Evolutionary conservation across 2,113 vertebrate genomes (phyloP), one percentile per base, ranked within the genome.

Genomic region (Phasianus colchicus): DNA sequence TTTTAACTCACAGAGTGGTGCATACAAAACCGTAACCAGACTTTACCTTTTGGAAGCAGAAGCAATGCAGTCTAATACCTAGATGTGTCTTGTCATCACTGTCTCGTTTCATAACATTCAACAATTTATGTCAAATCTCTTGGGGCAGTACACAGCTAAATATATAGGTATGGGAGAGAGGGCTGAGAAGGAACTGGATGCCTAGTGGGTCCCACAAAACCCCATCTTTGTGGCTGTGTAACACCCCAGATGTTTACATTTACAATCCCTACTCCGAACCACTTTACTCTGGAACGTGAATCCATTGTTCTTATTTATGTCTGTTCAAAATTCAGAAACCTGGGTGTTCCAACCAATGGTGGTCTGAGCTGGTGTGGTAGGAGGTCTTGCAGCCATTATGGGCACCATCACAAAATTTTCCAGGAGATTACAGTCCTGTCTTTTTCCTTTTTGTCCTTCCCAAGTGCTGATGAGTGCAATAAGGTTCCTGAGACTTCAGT

Each of bases 11-110:
- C 45, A 54, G 42, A 60, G 15, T 24, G 80, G 18, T n/a, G 32
- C 4, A 9, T 32, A 34, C 8, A 73, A 65, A 91, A 57, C 29
- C 47, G 4, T 47, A 54, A 40, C 38, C 15, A 64, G 69, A 40
- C 8, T 63, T 87, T 38, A 89, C 10, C 2, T 86, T 89, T 60
- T 92, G 72, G 66, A 88, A 89, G 47, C 74, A 66, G 50, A 83
- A 89, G 32, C 32, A 85, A 34, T 1, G 2, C 4, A 57, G 13
- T 36, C 60, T 36, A 50, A 64, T 15, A 8, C 10, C 87, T 64
- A 74, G 48, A 83, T 40, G 3, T 34, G 30, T 66, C n/a, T 74
- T 76, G 38, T n/a, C 45, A 32, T 67, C 20, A 5, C 17, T 57
- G 15, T 21, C 29, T 30, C 45, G 13, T 52, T 88, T 20, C 43